Conservation (phyloP, 2,888 invertebrate genomes). For the Dynastes hyllus region DNA sequence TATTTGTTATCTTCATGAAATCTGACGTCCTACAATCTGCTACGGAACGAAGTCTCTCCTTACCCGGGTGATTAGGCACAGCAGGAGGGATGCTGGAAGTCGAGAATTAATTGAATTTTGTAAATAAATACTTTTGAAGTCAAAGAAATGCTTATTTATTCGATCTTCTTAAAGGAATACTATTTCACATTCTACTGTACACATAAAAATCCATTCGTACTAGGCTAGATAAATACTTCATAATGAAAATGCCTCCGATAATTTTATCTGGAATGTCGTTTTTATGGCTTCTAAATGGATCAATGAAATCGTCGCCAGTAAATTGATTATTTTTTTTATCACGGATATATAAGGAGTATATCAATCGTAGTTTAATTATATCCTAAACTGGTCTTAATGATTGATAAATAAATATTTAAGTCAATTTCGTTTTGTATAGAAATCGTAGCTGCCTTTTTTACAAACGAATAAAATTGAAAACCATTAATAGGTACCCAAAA, state of each 20-base stretch:
- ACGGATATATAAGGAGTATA: not conserved
- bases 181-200: not conserved
- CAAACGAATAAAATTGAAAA: not conserved
- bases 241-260: conserved; percentile 16
- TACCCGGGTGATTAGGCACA: not conserved
- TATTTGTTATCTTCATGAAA: not conserved
- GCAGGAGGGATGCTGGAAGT: not conserved
- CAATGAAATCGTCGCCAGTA: conserved; percentile 20
- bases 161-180: not conserved
- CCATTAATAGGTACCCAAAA: not conserved
- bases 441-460: not conserved
- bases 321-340: conserved; percentile 2
- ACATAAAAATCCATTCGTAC: not conserved
- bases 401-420: conserved; percentile 4
- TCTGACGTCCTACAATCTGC: not conserved
- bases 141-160: conserved; percentile 3
- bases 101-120: not conserved
- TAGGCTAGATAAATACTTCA: not conserved
- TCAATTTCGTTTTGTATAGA: conserved; percentile 1
- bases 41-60: too few relatives aligned
- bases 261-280: conserved; percentile 34
- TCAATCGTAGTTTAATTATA: not conserved
- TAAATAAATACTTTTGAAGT: conserved; percentile 7
- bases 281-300: conserved; percentile 35
- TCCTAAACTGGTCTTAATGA: not conserved